Evolutionary conservation across 2,888 invertebrate genomes (phyloP), one percentile per base, ranked within the genome.

Genomic region (Acronicta leporina): DNA sequence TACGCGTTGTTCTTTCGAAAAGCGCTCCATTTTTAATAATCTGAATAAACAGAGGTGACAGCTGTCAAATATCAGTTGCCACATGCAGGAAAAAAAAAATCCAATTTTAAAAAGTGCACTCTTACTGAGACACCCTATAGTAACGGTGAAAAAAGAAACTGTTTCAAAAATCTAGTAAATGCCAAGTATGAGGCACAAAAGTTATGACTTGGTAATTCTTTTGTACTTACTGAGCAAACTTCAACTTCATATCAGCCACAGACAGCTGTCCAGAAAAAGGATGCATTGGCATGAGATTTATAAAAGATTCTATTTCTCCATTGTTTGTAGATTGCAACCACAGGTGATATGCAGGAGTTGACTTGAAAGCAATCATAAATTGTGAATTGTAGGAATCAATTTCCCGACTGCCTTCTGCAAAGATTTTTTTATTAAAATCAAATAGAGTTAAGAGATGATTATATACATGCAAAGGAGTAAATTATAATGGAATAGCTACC

Each of bases 261-360:
- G 98, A 98, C 11, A 99, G 92, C 78, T 99, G 98, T 0, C 99
- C 99, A 51, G 98, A 97, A 92, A 98, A 99, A 0, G 99, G 98
- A 94, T 99, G 99, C 13, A 98, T 97, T 5, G 97, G 96, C 61
- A 95, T 95, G n/a, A 97, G 94, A 74, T 95, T 95, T 63, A 97
- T 94, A 74, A 98, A 96, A 35, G 96, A 95, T 58, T 96, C 95
- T 50, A 96, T 94, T 13, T 96, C 95, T 0, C 95, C 95, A 70
- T 87, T 87, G 73, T 95, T 95, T n/a, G 94, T 95, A 43, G 90
- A 88, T 76, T 95, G 95, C 64, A 96, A 86, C 99, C 99, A 99
- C 69, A 96, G 95, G 82, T 97, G 96, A 87, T 97, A 99, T 81
- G 98, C 98, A 77, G 98, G 97, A 0, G 99, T 99, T 41, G 96